phyloP scores from a whole-genome alignment of 2,113 vertebrate species.

The Stegostoma tigrinum region DNA sequence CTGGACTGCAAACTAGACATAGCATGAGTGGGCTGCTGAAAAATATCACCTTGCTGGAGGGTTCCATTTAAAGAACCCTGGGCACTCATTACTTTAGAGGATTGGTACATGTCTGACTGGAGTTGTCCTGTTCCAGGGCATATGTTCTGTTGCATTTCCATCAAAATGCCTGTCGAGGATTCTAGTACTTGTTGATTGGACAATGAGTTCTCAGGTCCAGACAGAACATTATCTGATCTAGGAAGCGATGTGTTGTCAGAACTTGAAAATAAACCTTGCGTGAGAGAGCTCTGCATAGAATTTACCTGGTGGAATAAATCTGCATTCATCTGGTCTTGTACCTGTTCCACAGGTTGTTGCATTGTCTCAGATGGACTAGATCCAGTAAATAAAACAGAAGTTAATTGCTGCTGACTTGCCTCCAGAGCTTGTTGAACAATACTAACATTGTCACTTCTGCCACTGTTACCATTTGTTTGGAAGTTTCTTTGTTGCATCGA shows the following conservation, averaged over 20 bases:
- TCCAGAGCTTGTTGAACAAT: constrained; percentile 70
- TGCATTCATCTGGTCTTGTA: constrained; percentile 66
- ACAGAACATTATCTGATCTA: constrained; percentile 58
- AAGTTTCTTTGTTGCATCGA: constrained; percentile 83
- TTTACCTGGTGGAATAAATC: constrained; percentile 70
- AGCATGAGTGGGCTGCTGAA: constrained; percentile 61
- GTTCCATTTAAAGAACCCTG: constrained; percentile 52
- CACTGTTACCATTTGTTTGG: constrained; percentile 50
- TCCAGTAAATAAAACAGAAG: constrained; percentile 67
- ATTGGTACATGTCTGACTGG: constrained; percentile 74
- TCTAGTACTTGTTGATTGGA: constrained; percentile 77
- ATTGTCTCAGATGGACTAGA: constrained; percentile 56
- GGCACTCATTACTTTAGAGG: constrained; percentile 43
- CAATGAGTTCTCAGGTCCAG: constrained; percentile 64
- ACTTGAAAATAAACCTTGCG: constrained; percentile 59
- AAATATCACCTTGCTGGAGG: constrained; percentile 64
- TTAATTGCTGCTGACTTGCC: constrained; percentile 63
- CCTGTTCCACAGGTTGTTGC: constrained; percentile 42
- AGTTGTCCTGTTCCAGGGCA: constrained; percentile 66
- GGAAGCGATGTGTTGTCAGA: constrained; percentile 57
- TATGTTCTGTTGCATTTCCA: constrained; percentile 68
- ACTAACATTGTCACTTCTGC: constrained; percentile 57
- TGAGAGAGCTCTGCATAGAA: constrained; percentile 59
- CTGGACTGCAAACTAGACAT: constrained; percentile 54
- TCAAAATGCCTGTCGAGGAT: constrained; percentile 65